Evolutionary conservation across 2,888 invertebrate species (phyloP), one percentile per base, ranked within the genome.

Genomic region (Volucella zonaria): DNA sequence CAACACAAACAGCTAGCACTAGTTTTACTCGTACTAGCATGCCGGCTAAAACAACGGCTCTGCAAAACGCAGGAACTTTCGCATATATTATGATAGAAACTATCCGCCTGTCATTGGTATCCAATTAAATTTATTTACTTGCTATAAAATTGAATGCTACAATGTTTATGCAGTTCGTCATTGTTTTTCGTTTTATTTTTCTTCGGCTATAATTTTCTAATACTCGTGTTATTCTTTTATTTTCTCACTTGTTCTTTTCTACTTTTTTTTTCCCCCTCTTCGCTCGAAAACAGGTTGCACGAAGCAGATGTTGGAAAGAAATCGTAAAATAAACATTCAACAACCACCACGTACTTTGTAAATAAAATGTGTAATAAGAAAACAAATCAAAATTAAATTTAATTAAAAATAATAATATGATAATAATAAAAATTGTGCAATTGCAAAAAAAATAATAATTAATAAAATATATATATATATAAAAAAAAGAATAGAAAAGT

Each of bases 281-380:
- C 56, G 61, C 54, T 73, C 42, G 14, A 67, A 66, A 62, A 82
- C 73, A 79, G 78, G 78, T 79, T 59, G 62, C 52, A 15, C 51
- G 31, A 74, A 52, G 76, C 59, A 75, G 64, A 66, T 66, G 64
- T 58, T 70, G 68, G 23, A 74, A 38, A 59, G 18, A 67, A 61
- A 58, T 45, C 40, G 62, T 45, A 43, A 64, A 74, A 56, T 40
- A 62, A 14, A 45, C 54, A 51, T 67, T 43, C 47, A 43, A 62
- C 43, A 31, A 31, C 31, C 40, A 56, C 45, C 43, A 9, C 61
- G 43, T 54, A 62, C 23, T 58, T 58, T 43, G 75, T 58, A 76
- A 31, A 68, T 51, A 45, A 73, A 45, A 49, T 51, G 68, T 78
- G 51, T 74, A 70, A 45, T 43, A 61, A 51, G n/a, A 12, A 61